phyloP scores from a whole-genome alignment of 1,140 invertebrate species.

The Belonocnema kinseyi region DNA sequence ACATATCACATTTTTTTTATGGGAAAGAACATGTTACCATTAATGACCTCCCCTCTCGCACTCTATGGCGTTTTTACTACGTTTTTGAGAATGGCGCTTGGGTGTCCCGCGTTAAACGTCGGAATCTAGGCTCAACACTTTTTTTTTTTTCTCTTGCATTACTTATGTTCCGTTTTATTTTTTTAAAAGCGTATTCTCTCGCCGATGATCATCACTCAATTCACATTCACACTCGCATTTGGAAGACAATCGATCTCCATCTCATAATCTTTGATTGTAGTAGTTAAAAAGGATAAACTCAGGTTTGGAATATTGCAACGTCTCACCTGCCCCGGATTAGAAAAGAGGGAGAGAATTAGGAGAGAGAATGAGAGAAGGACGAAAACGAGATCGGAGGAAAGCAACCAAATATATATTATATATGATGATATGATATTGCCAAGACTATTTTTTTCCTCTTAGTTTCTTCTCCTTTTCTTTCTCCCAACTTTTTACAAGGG shows the following conservation, averaged over 20 bases:
- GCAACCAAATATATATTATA: not conserved
- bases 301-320: constrained; percentile 70
- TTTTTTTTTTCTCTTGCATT: constrained; percentile 38
- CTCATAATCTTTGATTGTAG: constrained; percentile 32
- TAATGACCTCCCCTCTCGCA: constrained; percentile 45
- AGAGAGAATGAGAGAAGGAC: constrained; percentile 43
- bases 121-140: constrained; percentile 7
- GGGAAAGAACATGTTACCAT: constrained; percentile 53
- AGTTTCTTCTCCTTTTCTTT: not conserved
- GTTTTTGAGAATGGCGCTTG: constrained; percentile 20
- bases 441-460: constrained; percentile 23
- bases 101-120: not conserved
- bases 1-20: constrained; percentile 68
- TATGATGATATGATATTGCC: too few species aligned
- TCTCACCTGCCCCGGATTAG: constrained; percentile 60
- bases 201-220: constrained; percentile 2
- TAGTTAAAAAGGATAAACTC: constrained; percentile 29
- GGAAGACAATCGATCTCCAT: constrained; percentile 64
- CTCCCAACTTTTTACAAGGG: not conserved
- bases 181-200: constrained; percentile 28
- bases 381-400: constrained; percentile 34
- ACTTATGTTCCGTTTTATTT: constrained; percentile 34
- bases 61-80: constrained; percentile 33
- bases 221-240: constrained; percentile 48
- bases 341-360: constrained; percentile 8